Conservation (phyloP, 2,888 invertebrate genomes). For the Sarcophaga subvicina region DNA sequence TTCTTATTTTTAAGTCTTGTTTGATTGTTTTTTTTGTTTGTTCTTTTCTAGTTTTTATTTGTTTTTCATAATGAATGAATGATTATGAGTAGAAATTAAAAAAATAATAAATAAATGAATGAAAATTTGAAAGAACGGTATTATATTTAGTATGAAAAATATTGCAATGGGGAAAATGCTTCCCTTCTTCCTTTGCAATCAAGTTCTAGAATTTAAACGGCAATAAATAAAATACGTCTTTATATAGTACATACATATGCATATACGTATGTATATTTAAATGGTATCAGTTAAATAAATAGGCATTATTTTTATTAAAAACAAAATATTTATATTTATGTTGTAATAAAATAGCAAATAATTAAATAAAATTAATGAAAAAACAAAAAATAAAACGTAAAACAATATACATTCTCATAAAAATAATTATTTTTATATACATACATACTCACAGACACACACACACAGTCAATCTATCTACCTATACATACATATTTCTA, state of each 20-base stretch:
- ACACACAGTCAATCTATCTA: background rate
- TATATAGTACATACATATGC: background rate
- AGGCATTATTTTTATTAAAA: conserved; percentile 25
- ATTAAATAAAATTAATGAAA: conserved; percentile 15
- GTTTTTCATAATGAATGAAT: no score
- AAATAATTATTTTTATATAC: conserved; percentile 44
- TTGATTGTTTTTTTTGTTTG: no score
- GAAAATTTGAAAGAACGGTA: background rate
- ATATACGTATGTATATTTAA: background rate
- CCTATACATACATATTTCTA: no score
- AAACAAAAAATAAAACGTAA: conserved; percentile 14
- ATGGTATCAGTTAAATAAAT: conserved; percentile 31
- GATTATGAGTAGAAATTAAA: no score
- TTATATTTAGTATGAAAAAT: no score
- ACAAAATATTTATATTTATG: conserved; percentile 24
- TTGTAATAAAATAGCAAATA: conserved; percentile 47
- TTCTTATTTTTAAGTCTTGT: no score
- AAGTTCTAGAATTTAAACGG: background rate
- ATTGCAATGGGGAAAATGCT: no score
- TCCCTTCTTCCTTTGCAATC: no score
- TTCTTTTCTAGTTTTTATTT: no score
- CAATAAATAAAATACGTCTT: background rate
- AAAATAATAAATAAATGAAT: background rate
- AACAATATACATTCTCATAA: conserved; percentile 42
- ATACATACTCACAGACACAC: background rate